Percentiles rank a stretch among this genome's conserved stretches.
Evolutionary conservation across 2,113 vertebrate species (phyloP).

Genomic region (Amphiprion ocellaris): DNA sequence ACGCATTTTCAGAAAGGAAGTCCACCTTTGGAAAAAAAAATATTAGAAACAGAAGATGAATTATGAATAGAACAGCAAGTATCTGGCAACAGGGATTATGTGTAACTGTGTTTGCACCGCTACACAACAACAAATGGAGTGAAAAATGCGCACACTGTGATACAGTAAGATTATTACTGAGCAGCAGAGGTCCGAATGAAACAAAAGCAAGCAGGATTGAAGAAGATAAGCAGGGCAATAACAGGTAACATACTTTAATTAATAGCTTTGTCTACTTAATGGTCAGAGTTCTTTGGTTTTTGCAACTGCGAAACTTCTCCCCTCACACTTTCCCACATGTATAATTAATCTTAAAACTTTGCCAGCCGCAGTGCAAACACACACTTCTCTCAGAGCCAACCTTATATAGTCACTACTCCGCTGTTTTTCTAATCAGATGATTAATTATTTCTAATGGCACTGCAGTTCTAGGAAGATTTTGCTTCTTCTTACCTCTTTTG

Average conservation of each 20-base stretch:
- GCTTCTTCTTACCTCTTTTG: conserved; percentile 22
- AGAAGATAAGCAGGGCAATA: not conserved
- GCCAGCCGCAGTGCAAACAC: not conserved
- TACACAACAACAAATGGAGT: conserved; percentile 19
- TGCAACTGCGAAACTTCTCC: not conserved
- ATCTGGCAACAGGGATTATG: conserved; percentile 49
- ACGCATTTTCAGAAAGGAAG: conserved; percentile 30
- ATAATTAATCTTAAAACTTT: conserved; percentile 15
- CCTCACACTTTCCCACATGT: not conserved
- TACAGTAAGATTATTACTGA: conserved; percentile 31
- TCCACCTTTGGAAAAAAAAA: conserved; percentile 38
- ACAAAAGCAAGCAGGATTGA: not conserved
- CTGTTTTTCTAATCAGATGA: conserved; percentile 27
- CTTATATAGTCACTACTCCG: conserved; percentile 6
- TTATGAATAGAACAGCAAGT: conserved; percentile 54
- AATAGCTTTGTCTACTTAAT: not conserved
- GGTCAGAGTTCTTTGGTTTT: not conserved
- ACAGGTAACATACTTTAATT: not conserved
- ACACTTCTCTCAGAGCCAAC: conserved; percentile 3
- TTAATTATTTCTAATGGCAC: conserved; percentile 36
- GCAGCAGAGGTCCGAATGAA: conserved; percentile 26
- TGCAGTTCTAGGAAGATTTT: conserved; percentile 30
- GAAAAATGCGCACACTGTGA: conserved; percentile 23
- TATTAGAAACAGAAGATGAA: conserved; percentile 25
- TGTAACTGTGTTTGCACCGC: conserved; percentile 24